Percentiles rank a stretch among this genome's conserved stretches.
Conservation (phyloP, 2,113 vertebrate species). For the Oophaga pumilio region DNA sequence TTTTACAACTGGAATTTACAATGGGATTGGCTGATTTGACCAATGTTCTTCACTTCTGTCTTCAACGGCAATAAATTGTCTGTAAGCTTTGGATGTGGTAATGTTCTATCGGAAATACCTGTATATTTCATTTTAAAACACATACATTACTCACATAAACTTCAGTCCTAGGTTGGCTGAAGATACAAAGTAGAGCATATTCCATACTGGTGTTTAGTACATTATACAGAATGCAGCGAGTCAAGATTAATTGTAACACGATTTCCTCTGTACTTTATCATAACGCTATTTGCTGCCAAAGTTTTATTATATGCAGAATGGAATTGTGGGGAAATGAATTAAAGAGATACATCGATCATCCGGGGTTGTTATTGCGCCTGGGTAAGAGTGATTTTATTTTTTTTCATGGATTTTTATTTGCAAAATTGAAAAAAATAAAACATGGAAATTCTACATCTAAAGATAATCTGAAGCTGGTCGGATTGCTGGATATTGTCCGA, state of each 20-base stretch:
- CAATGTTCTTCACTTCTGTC: neutral
- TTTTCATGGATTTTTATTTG: neutral
- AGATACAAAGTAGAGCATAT: slow-evolving; percentile 2
- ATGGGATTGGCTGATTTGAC: neutral
- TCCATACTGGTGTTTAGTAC: neutral
- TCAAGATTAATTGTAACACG: slow-evolving; percentile 9
- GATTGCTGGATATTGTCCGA: neutral
- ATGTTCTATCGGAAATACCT: neutral
- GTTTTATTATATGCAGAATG: neutral
- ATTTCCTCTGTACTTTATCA: neutral
- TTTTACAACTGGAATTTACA: neutral
- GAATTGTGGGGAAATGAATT: neutral
- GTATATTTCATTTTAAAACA: neutral
- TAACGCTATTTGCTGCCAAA: slow-evolving; percentile 1
- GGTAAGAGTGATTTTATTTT: neutral
- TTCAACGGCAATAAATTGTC: neutral
- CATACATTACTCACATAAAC: neutral
- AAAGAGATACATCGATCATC: neutral
- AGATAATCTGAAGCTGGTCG: neutral
- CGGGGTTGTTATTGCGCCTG: neutral
- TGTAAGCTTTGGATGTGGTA: neutral
- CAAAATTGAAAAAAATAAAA: neutral
- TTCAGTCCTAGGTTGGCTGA: neutral
- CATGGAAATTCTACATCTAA: neutral
- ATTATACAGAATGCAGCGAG: neutral